Percentiles rank a stretch among this genome's conserved stretches.
Conservation (phyloP, 2,797 vertebrate species). For the Esox masquinongy region DNA sequence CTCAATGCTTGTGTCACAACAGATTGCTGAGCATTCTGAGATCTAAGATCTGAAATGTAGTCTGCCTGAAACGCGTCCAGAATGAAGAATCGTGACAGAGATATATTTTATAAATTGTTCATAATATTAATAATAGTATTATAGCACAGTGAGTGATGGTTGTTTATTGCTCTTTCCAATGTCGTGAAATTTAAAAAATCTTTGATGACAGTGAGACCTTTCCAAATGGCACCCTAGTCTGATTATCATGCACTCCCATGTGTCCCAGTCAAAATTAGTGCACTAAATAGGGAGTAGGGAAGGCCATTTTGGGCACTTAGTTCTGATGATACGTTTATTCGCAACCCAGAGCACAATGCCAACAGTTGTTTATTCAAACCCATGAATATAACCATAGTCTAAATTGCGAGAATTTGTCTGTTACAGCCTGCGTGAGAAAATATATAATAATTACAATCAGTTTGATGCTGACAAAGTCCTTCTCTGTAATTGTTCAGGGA, state of each 20-base stretch:
- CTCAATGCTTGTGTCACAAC: no score
- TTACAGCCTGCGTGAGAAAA: slow-evolving; percentile 17
- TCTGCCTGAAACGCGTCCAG: no score
- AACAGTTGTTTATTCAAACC: slow-evolving; percentile 42
- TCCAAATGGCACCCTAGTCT: not conserved
- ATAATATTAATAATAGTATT: not conserved
- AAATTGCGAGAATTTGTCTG: slow-evolving; percentile 38
- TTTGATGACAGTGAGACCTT: not conserved
- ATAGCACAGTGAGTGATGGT: not conserved
- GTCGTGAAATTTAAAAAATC: not conserved
- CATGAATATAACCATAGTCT: slow-evolving; percentile 27
- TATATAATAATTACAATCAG: slow-evolving; percentile 36
- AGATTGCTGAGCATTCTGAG: no score
- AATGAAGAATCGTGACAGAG: no score
- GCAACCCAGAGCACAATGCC: not conserved
- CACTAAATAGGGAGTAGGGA: not conserved
- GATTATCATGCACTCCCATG: no score
- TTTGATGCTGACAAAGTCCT: slow-evolving; percentile 28
- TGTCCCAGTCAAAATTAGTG: no score
- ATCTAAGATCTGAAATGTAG: no score
- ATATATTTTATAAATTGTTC: no score
- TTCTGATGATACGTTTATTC: not conserved
- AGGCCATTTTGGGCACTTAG: not conserved
- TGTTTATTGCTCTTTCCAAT: not conserved
- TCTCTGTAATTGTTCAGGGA: not conserved